A percentile compares a stretch with the other conserved stretches of the same genome.
Evolutionary conservation across 2,888 invertebrate genomes (phyloP).

Genomic region (Cheilosia impressa): DNA sequence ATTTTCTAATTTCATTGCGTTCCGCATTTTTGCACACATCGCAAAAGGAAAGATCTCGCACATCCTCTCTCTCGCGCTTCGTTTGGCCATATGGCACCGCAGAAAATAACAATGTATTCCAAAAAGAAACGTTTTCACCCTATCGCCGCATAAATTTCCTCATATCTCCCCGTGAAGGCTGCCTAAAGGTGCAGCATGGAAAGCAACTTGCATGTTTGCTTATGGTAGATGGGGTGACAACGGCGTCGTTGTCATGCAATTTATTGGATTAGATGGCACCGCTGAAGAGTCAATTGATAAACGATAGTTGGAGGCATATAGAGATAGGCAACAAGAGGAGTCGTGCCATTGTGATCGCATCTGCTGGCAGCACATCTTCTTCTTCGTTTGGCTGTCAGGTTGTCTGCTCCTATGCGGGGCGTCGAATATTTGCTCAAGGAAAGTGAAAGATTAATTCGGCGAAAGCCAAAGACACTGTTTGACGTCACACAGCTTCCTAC

Average conservation of each 20-base stretch:
- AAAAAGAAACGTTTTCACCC: constrained; percentile 49
- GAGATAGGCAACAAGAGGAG: constrained; percentile 5
- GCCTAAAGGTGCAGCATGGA: constrained; percentile 57
- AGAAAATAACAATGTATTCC: background rate
- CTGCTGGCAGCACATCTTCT: constrained; percentile 46
- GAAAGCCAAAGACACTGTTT: constrained; percentile 57
- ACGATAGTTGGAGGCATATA: constrained; percentile 46
- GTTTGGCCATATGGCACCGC: constrained; percentile 62
- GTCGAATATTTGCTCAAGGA: constrained; percentile 63
- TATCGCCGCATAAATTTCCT: constrained; percentile 42
- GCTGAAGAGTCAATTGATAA: constrained; percentile 71
- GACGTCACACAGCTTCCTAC: constrained; percentile 36
- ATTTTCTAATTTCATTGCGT: constrained; percentile 61
- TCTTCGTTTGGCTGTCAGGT: constrained; percentile 34
- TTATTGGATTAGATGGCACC: constrained; percentile 60
- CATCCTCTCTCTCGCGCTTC: constrained; percentile 17
- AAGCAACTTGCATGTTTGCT: background rate
- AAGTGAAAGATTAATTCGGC: constrained; percentile 70
- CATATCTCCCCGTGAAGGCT: constrained; percentile 15
- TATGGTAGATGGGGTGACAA: constrained; percentile 63
- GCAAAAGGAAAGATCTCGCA: constrained; percentile 45
- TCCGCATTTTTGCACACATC: constrained; percentile 48
- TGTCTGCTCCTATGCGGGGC: constrained; percentile 47
- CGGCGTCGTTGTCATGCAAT: constrained; percentile 58
- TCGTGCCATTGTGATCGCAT: constrained; percentile 61